Conservation (phyloP, 2,888 invertebrate species). For the Arge pagana region DNA sequence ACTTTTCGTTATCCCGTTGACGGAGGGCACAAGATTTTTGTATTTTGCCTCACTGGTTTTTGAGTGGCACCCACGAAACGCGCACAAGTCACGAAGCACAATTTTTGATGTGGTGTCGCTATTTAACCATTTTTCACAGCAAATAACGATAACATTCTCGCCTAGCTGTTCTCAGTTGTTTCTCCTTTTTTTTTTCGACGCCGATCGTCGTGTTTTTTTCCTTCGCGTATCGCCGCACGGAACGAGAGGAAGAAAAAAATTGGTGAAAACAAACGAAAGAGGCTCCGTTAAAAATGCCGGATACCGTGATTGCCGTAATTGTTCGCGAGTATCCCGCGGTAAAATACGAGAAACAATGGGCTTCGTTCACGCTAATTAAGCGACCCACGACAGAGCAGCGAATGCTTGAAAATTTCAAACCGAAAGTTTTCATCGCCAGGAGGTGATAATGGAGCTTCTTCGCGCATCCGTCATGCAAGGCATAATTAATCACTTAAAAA, state of each 20-base stretch:
- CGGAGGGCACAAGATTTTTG: constrained; percentile 44
- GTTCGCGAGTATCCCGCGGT: constrained; percentile 37
- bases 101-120: constrained; percentile 57
- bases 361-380: constrained; percentile 52
- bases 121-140: constrained; percentile 51
- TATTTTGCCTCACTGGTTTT: constrained; percentile 56
- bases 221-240: background rate
- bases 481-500: too few relatives aligned
- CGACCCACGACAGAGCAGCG: constrained; percentile 17
- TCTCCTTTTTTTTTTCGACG: constrained; percentile 31
- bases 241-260: background rate
- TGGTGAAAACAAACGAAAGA: constrained; percentile 8
- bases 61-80: constrained; percentile 53
- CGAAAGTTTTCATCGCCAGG: too few relatives aligned
- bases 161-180: constrained; percentile 30
- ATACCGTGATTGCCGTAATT: constrained; percentile 49
- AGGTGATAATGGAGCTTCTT: too few relatives aligned
- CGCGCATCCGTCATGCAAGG: too few relatives aligned
- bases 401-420: too few relatives aligned
- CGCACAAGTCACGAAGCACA: constrained; percentile 48
- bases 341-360: constrained; percentile 52
- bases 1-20: background rate
- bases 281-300: constrained; percentile 37
- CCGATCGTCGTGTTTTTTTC: constrained; percentile 28
- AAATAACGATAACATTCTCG: too few relatives aligned